phyloP scores from a whole-genome alignment of 2,113 vertebrate species.

The Anser brachyrhynchus region DNA sequence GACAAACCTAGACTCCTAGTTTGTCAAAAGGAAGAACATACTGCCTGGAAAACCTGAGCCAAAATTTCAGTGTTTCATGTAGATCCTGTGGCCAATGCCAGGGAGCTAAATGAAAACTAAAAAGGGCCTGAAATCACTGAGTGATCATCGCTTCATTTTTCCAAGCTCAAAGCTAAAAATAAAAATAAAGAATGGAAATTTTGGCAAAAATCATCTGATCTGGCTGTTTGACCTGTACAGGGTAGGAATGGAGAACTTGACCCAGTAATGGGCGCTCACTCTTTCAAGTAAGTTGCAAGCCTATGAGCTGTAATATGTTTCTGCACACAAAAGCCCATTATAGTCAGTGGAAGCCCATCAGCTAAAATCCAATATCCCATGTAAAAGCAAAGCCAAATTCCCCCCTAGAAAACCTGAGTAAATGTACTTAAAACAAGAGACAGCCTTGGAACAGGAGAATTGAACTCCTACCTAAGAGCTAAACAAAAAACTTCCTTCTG shows the following conservation, averaged over 20 bases:
- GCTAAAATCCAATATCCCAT: not conserved
- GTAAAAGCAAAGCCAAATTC: not conserved
- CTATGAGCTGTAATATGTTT: not conserved
- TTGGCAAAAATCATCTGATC: not conserved
- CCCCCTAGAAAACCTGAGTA: not conserved
- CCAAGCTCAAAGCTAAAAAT: not conserved
- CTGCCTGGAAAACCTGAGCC: not conserved
- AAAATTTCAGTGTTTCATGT: not conserved
- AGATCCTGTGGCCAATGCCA: not conserved
- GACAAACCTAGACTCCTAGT: not conserved
- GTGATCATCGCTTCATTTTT: not conserved
- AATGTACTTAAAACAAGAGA: not conserved
- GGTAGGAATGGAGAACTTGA: not conserved
- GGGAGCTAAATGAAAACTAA: not conserved
- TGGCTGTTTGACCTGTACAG: not conserved
- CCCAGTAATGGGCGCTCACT: not conserved
- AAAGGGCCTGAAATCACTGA: not conserved
- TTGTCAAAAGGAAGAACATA: rapidly evolving
- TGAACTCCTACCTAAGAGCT: not conserved
- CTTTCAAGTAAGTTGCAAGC: not conserved
- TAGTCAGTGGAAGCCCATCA: not conserved
- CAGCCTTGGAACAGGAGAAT: not conserved
- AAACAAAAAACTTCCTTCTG: not conserved
- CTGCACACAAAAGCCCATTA: not conserved
- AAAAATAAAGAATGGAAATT: not conserved